phyloP scores from a whole-genome alignment of 2,888 invertebrate species.

The Rhagophthalmus giganteus region DNA sequence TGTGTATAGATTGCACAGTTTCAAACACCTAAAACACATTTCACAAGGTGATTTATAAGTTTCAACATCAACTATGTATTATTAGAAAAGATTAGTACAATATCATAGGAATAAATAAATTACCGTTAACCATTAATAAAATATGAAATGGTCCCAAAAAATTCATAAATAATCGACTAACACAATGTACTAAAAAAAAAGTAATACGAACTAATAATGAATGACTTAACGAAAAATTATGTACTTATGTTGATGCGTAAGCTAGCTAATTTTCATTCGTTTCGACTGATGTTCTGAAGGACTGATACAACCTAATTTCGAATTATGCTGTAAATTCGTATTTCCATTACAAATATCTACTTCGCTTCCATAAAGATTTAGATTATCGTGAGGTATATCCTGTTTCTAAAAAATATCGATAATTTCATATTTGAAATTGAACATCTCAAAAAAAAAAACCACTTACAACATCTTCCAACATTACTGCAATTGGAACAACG shows the following conservation, averaged over 20 bases:
- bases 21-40: conserved; percentile 27
- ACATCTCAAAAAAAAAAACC: conserved; percentile 11
- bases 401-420: conserved; percentile 42
- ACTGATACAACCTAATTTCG: conserved; percentile 50
- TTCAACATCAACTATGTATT: conserved; percentile 3
- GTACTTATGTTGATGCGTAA: conserved; percentile 41
- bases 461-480: conserved; percentile 69
- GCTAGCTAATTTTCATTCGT: conserved; percentile 57
- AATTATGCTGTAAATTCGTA: conserved; percentile 19
- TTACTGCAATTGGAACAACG: conserved; percentile 93
- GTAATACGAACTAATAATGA: conserved; percentile 13
- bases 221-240: conserved; percentile 41
- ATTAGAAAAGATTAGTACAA: no score
- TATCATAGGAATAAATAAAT: no score
- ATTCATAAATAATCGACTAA: conserved; percentile 20
- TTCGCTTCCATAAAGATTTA: conserved; percentile 49
- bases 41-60: conserved; percentile 18
- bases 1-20: conserved; percentile 47
- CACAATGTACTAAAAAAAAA: conserved; percentile 12
- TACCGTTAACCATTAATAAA: conserved; percentile 27
- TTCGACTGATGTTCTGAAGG: conserved; percentile 50
- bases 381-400: conserved; percentile 50
- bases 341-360: conserved; percentile 43
- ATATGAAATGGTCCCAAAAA: conserved; percentile 33
- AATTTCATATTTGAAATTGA: no score